Evolutionary conservation across 2,113 vertebrate genomes (phyloP), one percentile per base, ranked within the genome.

Genomic region (Corvus moneduloides): DNA sequence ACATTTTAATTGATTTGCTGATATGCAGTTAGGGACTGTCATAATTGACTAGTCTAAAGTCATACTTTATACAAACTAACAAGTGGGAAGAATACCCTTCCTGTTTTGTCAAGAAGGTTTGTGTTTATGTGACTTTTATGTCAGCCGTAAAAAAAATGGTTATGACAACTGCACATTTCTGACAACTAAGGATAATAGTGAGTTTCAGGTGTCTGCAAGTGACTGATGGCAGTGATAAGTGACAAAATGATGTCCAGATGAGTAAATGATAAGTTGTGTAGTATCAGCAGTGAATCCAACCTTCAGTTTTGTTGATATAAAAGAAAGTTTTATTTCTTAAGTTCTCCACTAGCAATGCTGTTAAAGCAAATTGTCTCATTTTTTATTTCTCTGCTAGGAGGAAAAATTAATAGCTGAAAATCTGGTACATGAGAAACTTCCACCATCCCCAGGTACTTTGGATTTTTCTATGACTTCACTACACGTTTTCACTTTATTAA

Each of bases 391-490:
- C 93, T 64, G 61, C 27, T 86, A 99, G 99, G 96, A 91, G 71
- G 72, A 90, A 79, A 95, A 97, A 43, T 9, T 76, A 30, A 80
- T 72, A 77, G 41, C 68, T 67, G 94, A 92, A 89, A 97, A 92
- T 73, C 80, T 71, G 6, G 19, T 95, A 28, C 2, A 68, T 83
- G 90, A 82, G 48, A 98, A 98, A 75, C 97, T 97, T 58, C 95
- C 96, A 5, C 97, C 91, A 33, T 97, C 97, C 52, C 97, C 98
- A 98, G 99, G 99, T 99, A 98, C 39, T 61, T 43, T 22, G n/a
- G 59, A 52, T 82, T 71, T 75, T 44, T 54, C 37, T 71, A 1
- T 85, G 27, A 51, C 20, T 33, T 93, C 6, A 10, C 30, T 74
- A 27, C 30, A 33, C 6, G 11, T 76, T 14, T 77, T 84, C 28